These are phyloP conservation scores for Columbina picui DNA, from an alignment of 2,113 vertebrate genomes.

Conservation along the genomic window DNA sequence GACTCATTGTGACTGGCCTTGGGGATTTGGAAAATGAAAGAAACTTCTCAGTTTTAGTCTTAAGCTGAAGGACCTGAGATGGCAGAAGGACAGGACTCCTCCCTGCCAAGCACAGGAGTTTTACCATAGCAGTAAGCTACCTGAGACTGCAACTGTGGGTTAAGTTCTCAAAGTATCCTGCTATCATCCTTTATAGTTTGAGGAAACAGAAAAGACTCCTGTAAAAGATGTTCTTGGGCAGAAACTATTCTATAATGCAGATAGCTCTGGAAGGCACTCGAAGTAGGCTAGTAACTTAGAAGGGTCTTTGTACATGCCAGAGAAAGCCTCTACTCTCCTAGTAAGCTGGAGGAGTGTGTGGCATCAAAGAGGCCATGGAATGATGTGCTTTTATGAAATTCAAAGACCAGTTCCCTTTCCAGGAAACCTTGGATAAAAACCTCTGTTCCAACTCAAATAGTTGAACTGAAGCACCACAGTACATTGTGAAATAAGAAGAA, in stretches of 20 bases:
- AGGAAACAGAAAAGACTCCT: not conserved
- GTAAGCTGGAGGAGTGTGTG: not conserved
- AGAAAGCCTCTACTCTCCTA: not conserved
- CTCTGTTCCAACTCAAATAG: not conserved
- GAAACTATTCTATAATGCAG: not conserved
- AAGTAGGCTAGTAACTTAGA: not conserved
- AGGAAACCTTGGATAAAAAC: not conserved
- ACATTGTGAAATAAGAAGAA: not conserved
- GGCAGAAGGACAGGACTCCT: not conserved
- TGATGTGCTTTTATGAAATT: not conserved
- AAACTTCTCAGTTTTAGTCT: not conserved
- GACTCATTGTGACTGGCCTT: not conserved
- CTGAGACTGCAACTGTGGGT: not conserved
- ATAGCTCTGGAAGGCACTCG: not conserved
- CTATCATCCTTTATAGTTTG: not conserved
- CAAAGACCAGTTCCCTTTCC: not conserved
- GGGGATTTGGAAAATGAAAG: not conserved
- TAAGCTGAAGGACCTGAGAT: not conserved
- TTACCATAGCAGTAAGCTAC: not conserved
- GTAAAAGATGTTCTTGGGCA: not conserved
- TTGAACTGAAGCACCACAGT: not conserved
- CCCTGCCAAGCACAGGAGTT: not conserved
- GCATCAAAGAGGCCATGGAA: not conserved
- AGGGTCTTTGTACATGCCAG: not conserved
- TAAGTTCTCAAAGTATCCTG: not conserved